Base-by-base conservation (phyloP, 1,140 invertebrate genomes). In the Drosophila bifasciata region DNA sequence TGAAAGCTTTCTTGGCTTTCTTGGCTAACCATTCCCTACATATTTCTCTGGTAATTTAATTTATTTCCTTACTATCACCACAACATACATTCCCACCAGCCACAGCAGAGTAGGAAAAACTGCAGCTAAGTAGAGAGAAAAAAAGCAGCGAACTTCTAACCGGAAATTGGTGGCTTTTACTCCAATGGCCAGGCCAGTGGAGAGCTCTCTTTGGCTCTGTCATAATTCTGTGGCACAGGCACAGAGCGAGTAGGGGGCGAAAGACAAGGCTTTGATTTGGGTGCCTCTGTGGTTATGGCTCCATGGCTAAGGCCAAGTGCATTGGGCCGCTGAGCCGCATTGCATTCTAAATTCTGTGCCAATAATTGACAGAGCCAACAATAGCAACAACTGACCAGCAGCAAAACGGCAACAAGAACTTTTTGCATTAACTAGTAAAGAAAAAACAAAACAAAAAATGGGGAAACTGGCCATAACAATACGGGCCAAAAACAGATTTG, bases 311-410 rank as follows among this genome's bases (percentile, higher is more conserved):
- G 32, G 56, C 52, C 59, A 67, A 85, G 76, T 76, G 63, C 61
- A 36, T 32, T 32, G 28, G 28, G 28, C 28, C 28, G 28, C 28
- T 7, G 28, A 57, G 57, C n/a, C n/a, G n/a, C 11, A 53, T 60
- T 50, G 68, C 68, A 78, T 84, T 85, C 80, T 71, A 76, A 80
- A 84, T 84, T 84, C 67, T 85, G 60, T 76, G 70, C 59, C 80
- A 86, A 85, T 84, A 84, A 84, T 84, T 84, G 80, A 84, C 80
- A 84, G 83, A 84, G 53, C 52, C 52, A 75, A 79, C 70, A 76
- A 72, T 36, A 74, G 55, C 13, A 60, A 64, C 46, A 61, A 41
- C 23, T 36, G 32, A 13, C 32, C 32, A 36, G 32, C 28, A 32
- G 28, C 28, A 32, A 8, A 71, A 68, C 58, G 28, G 48, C 46